These are phyloP conservation scores for Acanthisitta chloris DNA, from an alignment of 2,113 vertebrate genomes.

Conservation along the genomic window DNA sequence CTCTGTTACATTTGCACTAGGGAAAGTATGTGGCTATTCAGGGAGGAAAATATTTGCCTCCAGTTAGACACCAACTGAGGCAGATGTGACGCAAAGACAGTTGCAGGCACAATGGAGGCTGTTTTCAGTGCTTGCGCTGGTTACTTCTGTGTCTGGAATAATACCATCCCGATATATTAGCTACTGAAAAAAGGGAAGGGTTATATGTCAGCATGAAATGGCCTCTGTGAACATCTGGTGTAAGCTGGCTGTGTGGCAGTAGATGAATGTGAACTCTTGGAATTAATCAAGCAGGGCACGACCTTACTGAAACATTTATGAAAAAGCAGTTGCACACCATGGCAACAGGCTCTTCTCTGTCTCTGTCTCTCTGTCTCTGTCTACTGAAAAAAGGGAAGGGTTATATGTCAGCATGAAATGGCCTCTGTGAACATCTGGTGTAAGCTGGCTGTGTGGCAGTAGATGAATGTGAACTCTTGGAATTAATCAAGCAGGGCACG, in stretches of 20 bases:
- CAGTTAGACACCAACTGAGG: not conserved
- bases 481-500: slow-evolving; percentile 64
- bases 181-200: slow-evolving; percentile 19
- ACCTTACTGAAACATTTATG: slow-evolving; percentile 67
- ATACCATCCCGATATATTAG: not conserved
- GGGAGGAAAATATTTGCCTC: not conserved
- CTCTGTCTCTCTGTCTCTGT: not conserved
- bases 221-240: slow-evolving; percentile 56
- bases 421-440: slow-evolving; percentile 56
- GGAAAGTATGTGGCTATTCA: not conserved
- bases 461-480: slow-evolving; percentile 66
- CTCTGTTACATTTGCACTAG: too few species aligned
- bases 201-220: slow-evolving; percentile 62
- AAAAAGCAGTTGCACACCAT: slow-evolving; percentile 55
- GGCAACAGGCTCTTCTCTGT: slow-evolving; percentile 27
- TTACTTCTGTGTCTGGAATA: not conserved
- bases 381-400: slow-evolving; percentile 20
- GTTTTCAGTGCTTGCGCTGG: not conserved
- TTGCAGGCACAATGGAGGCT: not conserved
- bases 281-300: slow-evolving; percentile 64
- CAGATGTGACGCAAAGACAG: not conserved
- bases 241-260: slow-evolving; percentile 32
- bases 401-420: slow-evolving; percentile 62
- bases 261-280: slow-evolving; percentile 66
- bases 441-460: slow-evolving; percentile 32